Percentiles rank a stretch among this genome's conserved stretches.
Conservation (phyloP, 2,888 invertebrate species). For the Plebejus anna region DNA sequence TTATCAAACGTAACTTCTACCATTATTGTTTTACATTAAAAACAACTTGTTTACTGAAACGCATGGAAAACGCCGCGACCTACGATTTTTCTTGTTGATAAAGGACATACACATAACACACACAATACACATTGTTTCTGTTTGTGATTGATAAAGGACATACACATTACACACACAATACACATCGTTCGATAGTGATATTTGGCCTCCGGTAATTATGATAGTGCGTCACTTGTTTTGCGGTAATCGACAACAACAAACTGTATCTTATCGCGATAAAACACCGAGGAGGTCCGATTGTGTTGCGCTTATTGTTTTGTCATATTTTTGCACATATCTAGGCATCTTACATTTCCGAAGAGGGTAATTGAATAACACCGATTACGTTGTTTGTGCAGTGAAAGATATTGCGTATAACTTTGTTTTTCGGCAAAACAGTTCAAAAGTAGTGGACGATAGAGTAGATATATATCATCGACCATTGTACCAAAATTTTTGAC, state of each 20-base stretch:
- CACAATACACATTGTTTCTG: not conserved
- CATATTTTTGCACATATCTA: not conserved
- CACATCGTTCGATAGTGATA: not conserved
- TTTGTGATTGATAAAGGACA: not conserved
- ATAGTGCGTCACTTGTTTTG: constrained; percentile 17
- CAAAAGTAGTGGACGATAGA: too few relatives aligned
- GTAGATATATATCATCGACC: too few relatives aligned
- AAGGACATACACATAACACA: not conserved
- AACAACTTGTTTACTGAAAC: not conserved
- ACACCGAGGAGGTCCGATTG: not conserved
- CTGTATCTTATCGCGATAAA: constrained; percentile 18
- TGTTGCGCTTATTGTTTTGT: constrained; percentile 13
- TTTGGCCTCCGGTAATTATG: not conserved
- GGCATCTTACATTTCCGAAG: not conserved
- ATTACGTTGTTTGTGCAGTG: not conserved
- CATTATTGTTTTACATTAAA: not conserved
- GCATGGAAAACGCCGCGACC: not conserved
- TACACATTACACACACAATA: too few relatives aligned
- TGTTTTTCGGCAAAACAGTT: not conserved
- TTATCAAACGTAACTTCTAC: not conserved
- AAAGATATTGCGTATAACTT: not conserved
- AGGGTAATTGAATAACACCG: not conserved
- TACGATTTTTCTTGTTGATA: not conserved
- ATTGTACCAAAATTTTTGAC: too few relatives aligned
- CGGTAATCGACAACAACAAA: not conserved